Base-by-base conservation (phyloP, 2,888 invertebrate genomes). In the Clivina fossor region DNA sequence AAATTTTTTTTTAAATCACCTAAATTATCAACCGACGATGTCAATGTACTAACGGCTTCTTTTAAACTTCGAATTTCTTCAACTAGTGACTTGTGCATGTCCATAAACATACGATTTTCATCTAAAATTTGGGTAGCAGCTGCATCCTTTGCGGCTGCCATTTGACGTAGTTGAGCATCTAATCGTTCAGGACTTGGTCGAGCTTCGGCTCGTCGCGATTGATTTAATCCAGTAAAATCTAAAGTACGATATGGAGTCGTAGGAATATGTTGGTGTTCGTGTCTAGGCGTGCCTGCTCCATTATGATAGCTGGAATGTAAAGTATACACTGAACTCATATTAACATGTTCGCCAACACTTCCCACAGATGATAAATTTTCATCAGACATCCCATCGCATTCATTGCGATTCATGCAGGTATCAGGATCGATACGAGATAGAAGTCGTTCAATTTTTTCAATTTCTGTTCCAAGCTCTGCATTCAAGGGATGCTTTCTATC, bases 401-500 rank as follows among this genome's bases (percentile, higher is more conserved):
- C 74, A 48, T 77, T 77, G 43, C 74, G 66, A 58, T 73, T 76
- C 22, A 64, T 69, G 54, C 75, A 75, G 11, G 76, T 68, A 68
- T 85, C 81, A 1, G 79, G 76, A 69, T 85, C 83, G 48, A 83
- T 76, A 65, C 80, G 78, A 58, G 77, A 78, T 41, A 84, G 66
- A 58, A 76, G 68, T 18, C 74, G 71, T 66, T 85, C 85, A 57
- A 84, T 76, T 57, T 81, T 80, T 66, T 76, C 78, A 18, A 83
- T 76, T 60, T 84, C 83, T 1, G 77, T 74, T 2, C 76, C 75
- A 66, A 83, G 68, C 41, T 85, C 79, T 0, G 79, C 71, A 65
- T 85, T 86, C 13, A 93, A 70, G 0, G 87, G 83, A 71, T 88
- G 86, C 60, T 82, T 82, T 54, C 80, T 81, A 67, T 86, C 81